These are phyloP conservation scores for Drosophila watanabei DNA, from an alignment of 1,140 invertebrate genomes.

Conservation along the genomic window DNA sequence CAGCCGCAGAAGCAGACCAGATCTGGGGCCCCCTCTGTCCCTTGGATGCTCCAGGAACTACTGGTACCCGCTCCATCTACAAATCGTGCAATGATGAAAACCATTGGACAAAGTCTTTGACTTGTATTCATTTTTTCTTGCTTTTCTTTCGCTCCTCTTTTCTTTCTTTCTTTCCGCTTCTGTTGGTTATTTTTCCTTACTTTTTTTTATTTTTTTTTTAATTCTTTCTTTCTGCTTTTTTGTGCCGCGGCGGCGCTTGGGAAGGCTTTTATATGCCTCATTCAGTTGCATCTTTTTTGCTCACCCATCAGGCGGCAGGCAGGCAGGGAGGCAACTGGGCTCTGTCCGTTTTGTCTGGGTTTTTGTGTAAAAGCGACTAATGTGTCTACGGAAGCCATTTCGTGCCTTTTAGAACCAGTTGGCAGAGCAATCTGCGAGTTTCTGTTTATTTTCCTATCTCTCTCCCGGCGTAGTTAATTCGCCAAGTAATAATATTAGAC, in stretches of 20 bases:
- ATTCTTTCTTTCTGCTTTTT: conserved; percentile 20
- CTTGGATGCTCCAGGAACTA: conserved; percentile 5
- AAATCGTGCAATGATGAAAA: conserved; percentile 83
- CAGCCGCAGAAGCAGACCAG: conserved; percentile 39
- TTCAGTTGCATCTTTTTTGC: conserved; percentile 66
- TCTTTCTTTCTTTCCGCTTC: conserved; percentile 38
- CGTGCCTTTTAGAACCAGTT: conserved; percentile 81
- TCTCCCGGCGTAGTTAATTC: conserved; percentile 75
- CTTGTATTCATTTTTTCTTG: conserved; percentile 81
- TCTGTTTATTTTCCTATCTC: conserved; percentile 41
- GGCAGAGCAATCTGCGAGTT: conserved; percentile 47
- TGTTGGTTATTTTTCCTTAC: conserved; percentile 31
- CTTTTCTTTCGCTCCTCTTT: conserved; percentile 63
- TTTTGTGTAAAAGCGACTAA: conserved; percentile 84
- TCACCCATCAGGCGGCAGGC: conserved; percentile 11
- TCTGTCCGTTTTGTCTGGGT: conserved; percentile 55
- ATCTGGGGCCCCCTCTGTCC: conserved; percentile 29
- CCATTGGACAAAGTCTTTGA: conserved; percentile 82
- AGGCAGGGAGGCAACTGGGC: conserved; percentile 10
- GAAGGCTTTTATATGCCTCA: conserved; percentile 63
- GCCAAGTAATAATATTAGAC: conserved; percentile 82
- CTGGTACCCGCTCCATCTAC: conserved; percentile 45
- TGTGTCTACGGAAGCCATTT: conserved; percentile 85
- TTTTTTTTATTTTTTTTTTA: conserved; percentile 27
- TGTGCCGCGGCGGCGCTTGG: conserved; percentile 53